Conservation (phyloP, 2,888 invertebrate species). For the Esperia sulphurella region DNA sequence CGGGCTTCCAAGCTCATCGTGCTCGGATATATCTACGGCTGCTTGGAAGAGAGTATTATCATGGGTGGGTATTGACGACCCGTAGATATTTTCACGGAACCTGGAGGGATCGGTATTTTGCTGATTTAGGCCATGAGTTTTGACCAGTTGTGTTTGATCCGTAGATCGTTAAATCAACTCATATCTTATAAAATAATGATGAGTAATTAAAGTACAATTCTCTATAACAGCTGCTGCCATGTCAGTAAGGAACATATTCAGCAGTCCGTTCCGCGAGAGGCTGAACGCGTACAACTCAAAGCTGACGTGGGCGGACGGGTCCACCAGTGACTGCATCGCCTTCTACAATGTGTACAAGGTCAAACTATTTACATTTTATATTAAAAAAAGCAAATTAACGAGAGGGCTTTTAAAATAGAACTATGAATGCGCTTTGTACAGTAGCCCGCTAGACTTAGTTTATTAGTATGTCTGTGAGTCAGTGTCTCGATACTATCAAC, state of each 20-base stretch:
- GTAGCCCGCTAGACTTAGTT: too few species aligned
- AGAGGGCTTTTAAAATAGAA: too few species aligned
- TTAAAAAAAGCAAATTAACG: too few species aligned
- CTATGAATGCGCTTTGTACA: too few species aligned
- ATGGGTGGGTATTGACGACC: conserved; percentile 79
- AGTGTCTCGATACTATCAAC: too few species aligned
- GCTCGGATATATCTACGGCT: conserved; percentile 91
- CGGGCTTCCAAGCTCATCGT: conserved; percentile 90
- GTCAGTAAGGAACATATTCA: conserved; percentile 89
- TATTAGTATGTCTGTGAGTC: too few species aligned
- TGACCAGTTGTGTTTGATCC: too few species aligned
- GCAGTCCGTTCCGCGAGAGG: conserved; percentile 83
- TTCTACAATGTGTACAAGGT: conserved; percentile 89
- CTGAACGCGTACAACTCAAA: conserved; percentile 86
- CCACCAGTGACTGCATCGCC: conserved; percentile 91
- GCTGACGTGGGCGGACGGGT: conserved; percentile 89
- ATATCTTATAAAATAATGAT: too few species aligned
- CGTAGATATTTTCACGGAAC: too few species aligned
- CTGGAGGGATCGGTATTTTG: too few species aligned
- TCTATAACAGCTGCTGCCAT: conserved; percentile 85
- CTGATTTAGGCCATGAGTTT: too few species aligned
- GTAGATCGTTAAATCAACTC: too few species aligned
- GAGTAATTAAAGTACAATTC: neutral
- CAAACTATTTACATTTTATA: conserved; percentile 11
- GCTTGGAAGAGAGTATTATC: conserved; percentile 90